Base-by-base conservation (phyloP, 2,888 invertebrate species). In the Eupithecia vulgata region DNA sequence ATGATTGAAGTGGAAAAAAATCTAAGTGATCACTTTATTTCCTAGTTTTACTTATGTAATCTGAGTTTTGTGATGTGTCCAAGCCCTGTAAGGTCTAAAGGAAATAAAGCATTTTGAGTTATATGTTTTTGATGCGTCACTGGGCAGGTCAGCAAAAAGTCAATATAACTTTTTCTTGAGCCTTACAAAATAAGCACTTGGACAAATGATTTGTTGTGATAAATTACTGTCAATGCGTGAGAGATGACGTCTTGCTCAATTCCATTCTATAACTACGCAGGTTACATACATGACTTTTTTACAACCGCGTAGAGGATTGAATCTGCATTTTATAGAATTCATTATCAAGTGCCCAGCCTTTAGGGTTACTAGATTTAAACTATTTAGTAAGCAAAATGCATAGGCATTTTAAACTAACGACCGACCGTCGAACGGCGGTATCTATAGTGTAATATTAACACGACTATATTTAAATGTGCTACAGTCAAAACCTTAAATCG, bases 301-400 rank as follows among this genome's bases (percentile, higher is more conserved):
- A 57, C 12, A 12, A 57, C 25, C 57, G 57, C 57, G 25, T 57
- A 25, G 25, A 57, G 21, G 52, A 57, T 57, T 57, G 57, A 21
- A 57, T 57, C 57, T 57, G 57, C 57, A 57, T 57, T 57, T 57
- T 57, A 57, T 57, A 57, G 57, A 57, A 57, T 57, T 57, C 57
- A 25, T 57, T 21, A 57, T 57, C 25, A 25, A 57, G 21, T 25
- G 25, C 21, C 57, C 57, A 57, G 21, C 25, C 57, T 57, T 57
- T 57, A 57, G 25, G 57, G 57, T 57, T 25, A 21, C 21, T 52
- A 57, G 25, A 25, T 21, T 25, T 21, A 57, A 21, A 57, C 12
- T 57, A 57, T 13, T 52, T 25, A 12, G 52, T 57, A 57, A 25
- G 57, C 57, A 10, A 57, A 25, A 57, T 57, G 57, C 57, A 10